Evolutionary conservation across 2,888 invertebrate species (phyloP).

Genomic region (Hesperia comma): DNA sequence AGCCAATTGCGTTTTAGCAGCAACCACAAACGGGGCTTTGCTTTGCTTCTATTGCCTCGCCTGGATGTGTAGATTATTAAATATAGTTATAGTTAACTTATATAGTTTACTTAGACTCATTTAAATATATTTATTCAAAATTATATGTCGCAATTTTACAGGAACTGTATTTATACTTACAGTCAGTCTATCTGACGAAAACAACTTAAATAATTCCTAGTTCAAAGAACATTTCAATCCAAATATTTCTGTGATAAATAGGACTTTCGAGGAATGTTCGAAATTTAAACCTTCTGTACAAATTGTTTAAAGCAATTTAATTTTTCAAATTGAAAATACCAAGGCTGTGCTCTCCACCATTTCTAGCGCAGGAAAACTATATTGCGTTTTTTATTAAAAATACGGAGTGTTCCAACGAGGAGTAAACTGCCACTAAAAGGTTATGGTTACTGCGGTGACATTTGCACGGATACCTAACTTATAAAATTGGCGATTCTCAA

Average conservation of each 20-base stretch:
- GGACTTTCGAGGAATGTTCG: slow-evolving; percentile 15
- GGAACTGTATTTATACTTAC: background rate
- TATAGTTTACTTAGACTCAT: too few species aligned
- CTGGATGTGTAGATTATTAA: too few species aligned
- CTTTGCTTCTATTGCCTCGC: too few species aligned
- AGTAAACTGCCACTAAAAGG: slow-evolving; percentile 77
- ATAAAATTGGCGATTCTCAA: slow-evolving; percentile 75
- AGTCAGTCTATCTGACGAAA: background rate
- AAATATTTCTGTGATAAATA: slow-evolving; percentile 21
- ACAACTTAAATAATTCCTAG: background rate
- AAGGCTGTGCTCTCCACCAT: slow-evolving; percentile 53
- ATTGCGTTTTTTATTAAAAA: slow-evolving; percentile 78
- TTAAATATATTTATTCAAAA: too few species aligned
- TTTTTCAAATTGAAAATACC: slow-evolving; percentile 72
- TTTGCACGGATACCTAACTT: slow-evolving; percentile 77
- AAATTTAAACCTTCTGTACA: slow-evolving; percentile 39
- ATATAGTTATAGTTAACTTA: too few species aligned
- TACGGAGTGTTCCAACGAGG: slow-evolving; percentile 76
- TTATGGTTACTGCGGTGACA: slow-evolving; percentile 81
- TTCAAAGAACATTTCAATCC: slow-evolving; percentile 2
- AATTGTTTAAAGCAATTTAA: slow-evolving; percentile 58
- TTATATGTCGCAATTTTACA: too few species aligned
- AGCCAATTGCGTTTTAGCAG: too few species aligned
- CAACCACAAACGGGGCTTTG: too few species aligned
- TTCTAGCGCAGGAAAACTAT: slow-evolving; percentile 70